phyloP scores from a whole-genome alignment of 2,113 vertebrate species.

The Apodemus speciosus region DNA sequence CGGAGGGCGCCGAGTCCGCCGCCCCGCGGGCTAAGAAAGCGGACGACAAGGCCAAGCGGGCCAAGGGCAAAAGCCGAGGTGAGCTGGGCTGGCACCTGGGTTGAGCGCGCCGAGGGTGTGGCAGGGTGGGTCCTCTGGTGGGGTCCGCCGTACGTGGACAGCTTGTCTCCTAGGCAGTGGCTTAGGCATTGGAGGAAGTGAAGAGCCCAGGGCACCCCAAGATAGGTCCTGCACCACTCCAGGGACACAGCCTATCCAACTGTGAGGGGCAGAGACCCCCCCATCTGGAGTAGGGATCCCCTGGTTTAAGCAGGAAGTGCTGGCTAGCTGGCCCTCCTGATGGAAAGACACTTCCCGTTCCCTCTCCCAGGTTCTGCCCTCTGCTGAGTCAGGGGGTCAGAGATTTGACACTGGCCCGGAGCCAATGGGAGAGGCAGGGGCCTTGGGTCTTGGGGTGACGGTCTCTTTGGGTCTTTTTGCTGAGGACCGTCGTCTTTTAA shows the following conservation, averaged over 20 bases:
- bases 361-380: conserved; percentile 68
- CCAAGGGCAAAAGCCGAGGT: conserved; percentile 77
- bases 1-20: conserved; percentile 64
- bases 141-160: not conserved
- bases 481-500: too few relatives aligned
- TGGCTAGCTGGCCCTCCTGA: not conserved
- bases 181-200: too few relatives aligned
- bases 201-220: not conserved
- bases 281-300: not conserved
- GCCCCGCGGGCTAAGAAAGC: conserved; percentile 75
- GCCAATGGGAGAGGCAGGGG: conserved; percentile 73
- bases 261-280: not conserved
- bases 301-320: conserved; percentile 38
- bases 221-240: not conserved
- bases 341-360: not conserved
- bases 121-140: not conserved
- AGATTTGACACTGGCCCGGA: conserved; percentile 71
- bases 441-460: not conserved
- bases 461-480: not conserved
- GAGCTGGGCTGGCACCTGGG: conserved; percentile 68
- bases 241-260: not conserved
- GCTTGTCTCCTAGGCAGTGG: not conserved
- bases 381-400: conserved; percentile 86
- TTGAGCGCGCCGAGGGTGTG: conserved; percentile 33
- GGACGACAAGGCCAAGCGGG: conserved; percentile 76